A percentile compares a stretch with the other conserved stretches of the same genome.
Evolutionary conservation across 1,140 invertebrate genomes (phyloP).

Genomic region (Tenebrio molitor): DNA sequence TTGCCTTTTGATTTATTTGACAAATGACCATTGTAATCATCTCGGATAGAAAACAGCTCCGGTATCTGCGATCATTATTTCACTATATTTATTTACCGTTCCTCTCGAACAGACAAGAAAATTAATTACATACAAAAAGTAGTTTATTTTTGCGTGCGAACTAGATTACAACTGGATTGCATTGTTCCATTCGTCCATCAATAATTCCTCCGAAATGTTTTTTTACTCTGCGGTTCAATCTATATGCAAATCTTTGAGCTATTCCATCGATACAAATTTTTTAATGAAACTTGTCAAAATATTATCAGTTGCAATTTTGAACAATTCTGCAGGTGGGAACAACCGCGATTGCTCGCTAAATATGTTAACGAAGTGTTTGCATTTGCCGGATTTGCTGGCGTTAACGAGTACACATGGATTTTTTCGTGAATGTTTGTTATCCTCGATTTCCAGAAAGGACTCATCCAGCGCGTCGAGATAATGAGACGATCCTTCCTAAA

Average conservation of each 20-base stretch:
- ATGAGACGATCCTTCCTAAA: too few species aligned
- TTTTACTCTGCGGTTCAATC: slow-evolving; percentile 9
- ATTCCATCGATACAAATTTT: background rate
- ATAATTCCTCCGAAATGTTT: slow-evolving; percentile 14
- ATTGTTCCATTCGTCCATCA: slow-evolving; percentile 5
- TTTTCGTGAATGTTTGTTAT: too few species aligned
- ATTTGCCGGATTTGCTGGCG: too few species aligned
- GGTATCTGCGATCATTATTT: slow-evolving; percentile 23
- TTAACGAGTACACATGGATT: too few species aligned
- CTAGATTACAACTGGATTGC: slow-evolving; percentile 3
- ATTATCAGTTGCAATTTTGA: too few species aligned
- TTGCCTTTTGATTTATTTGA: slow-evolving; percentile 3
- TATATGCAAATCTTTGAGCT: slow-evolving; percentile 19
- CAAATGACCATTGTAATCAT: slow-evolving; percentile 19
- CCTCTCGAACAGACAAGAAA: background rate
- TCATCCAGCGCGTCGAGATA: too few species aligned
- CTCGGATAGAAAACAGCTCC: slow-evolving; percentile 7
- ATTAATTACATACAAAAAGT: background rate
- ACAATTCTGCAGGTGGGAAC: too few species aligned
- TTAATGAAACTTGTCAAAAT: too few species aligned
- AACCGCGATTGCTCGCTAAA: too few species aligned
- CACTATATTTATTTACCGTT: slow-evolving; percentile 5
- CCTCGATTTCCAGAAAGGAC: too few species aligned
- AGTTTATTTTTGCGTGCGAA: slow-evolving; percentile 13
- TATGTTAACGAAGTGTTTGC: too few species aligned